Evolutionary conservation across 2,113 vertebrate species (phyloP).

Genomic region (Dolichallabes microphthalmus): DNA sequence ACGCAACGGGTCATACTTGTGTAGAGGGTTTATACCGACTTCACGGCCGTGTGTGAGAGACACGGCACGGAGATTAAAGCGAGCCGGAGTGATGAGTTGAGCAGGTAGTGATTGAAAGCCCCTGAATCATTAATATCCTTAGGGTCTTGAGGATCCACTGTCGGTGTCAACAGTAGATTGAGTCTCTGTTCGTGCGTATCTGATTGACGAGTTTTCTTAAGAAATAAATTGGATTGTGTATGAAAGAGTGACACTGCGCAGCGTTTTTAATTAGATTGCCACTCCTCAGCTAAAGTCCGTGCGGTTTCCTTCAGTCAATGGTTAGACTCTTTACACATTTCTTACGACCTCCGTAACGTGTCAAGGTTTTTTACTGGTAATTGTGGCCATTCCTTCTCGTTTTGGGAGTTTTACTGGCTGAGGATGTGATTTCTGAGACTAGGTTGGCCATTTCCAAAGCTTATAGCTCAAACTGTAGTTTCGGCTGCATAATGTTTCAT

Average conservation of each 20-base stretch:
- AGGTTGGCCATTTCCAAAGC: neutral
- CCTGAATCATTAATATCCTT: slow-evolving; percentile 9
- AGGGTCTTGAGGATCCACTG: neutral
- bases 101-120: neutral
- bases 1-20: neutral
- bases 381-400: slow-evolving; percentile 11
- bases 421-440: neutral
- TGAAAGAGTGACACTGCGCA: neutral
- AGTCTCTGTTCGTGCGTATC: neutral
- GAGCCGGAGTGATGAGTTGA: neutral
- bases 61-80: neutral
- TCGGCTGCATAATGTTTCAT: neutral
- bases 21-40: neutral
- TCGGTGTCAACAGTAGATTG: neutral
- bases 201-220: neutral
- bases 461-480: neutral
- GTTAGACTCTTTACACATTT: neutral
- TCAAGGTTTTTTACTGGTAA: slow-evolving; percentile 37
- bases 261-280: neutral
- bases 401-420: neutral
- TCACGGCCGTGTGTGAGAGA: neutral
- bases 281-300: neutral
- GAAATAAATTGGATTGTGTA: neutral
- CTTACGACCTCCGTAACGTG: neutral
- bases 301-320: neutral